phyloP scores from a whole-genome alignment of 2,888 invertebrate species.

The Nasonovia ribisnigri region DNA sequence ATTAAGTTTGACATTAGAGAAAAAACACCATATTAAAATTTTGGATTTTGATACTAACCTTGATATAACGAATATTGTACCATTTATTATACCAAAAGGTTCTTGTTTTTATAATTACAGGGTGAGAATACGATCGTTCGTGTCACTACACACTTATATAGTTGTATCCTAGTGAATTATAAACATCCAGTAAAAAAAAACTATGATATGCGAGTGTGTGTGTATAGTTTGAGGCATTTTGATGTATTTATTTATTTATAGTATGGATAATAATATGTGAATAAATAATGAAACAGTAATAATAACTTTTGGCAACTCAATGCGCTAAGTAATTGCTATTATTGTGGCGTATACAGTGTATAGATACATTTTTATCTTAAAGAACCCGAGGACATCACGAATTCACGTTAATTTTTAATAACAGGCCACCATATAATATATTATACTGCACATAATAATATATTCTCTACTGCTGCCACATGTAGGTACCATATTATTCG shows the following conservation, averaged over 20 bases:
- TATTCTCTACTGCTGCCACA: background rate
- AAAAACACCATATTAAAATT: background rate
- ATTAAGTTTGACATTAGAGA: background rate
- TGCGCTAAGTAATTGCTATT: conserved; percentile 31
- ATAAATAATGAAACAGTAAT: conserved; percentile 25
- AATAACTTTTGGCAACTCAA: conserved; percentile 7
- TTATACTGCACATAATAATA: background rate
- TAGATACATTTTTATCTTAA: background rate
- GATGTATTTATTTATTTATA: background rate
- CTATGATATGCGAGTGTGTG: too few relatives aligned
- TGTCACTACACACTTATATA: background rate
- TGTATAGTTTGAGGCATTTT: background rate
- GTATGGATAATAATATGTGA: conserved; percentile 4
- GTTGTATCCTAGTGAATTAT: background rate
- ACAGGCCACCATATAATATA: conserved; percentile 5
- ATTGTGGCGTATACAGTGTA: background rate
- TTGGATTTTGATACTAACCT: background rate
- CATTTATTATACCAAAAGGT: background rate
- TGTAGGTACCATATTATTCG: background rate
- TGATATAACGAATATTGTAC: background rate
- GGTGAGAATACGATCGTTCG: background rate
- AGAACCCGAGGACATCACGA: conserved; percentile 47
- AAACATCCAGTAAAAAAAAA: background rate
- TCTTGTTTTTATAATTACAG: background rate
- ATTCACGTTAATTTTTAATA: conserved; percentile 36